phyloP scores from a whole-genome alignment of 2,113 vertebrate species.

The Colaptes auratus region DNA sequence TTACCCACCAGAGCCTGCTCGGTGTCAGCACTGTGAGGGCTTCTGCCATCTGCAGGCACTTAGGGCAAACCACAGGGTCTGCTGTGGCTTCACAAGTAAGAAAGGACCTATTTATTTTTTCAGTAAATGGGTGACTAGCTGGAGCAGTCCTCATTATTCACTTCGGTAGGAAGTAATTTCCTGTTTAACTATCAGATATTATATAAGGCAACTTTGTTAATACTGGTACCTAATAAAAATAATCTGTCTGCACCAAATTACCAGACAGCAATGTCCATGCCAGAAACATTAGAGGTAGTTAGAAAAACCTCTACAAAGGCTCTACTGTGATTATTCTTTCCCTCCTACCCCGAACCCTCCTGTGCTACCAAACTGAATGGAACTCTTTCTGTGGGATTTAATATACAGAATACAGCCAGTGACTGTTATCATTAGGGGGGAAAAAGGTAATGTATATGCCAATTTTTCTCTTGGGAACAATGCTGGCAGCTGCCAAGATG shows the following conservation, averaged over 20 bases:
- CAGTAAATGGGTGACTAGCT: constrained; percentile 27
- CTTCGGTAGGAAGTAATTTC: constrained; percentile 69
- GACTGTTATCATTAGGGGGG: constrained; percentile 56
- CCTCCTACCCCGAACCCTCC: constrained; percentile 56
- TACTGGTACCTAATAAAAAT: constrained; percentile 69
- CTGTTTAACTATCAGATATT: constrained; percentile 70
- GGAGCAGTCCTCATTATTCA: constrained; percentile 67
- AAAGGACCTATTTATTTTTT: constrained; percentile 50
- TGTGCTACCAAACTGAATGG: constrained; percentile 64
- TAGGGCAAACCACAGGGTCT: background rate
- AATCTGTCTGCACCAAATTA: constrained; percentile 48
- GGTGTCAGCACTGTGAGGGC: background rate
- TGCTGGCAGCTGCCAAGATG: constrained; percentile 53
- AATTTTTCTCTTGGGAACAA: constrained; percentile 57
- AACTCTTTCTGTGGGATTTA: constrained; percentile 70
- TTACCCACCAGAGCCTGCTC: background rate
- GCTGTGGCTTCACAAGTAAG: background rate
- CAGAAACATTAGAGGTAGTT: constrained; percentile 21
- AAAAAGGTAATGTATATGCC: constrained; percentile 17
- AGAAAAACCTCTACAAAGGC: constrained; percentile 54
- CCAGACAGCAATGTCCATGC: constrained; percentile 1
- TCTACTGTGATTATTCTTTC: constrained; percentile 41
- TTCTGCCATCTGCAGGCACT: constrained; percentile 74
- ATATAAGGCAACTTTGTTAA: constrained; percentile 54
- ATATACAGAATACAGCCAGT: constrained; percentile 56